Percentiles rank a stretch among this genome's conserved stretches.
These are phyloP conservation scores for Diachasmimorpha longicaudata DNA, from an alignment of 1,140 invertebrate genomes.

Conservation along the genomic window DNA sequence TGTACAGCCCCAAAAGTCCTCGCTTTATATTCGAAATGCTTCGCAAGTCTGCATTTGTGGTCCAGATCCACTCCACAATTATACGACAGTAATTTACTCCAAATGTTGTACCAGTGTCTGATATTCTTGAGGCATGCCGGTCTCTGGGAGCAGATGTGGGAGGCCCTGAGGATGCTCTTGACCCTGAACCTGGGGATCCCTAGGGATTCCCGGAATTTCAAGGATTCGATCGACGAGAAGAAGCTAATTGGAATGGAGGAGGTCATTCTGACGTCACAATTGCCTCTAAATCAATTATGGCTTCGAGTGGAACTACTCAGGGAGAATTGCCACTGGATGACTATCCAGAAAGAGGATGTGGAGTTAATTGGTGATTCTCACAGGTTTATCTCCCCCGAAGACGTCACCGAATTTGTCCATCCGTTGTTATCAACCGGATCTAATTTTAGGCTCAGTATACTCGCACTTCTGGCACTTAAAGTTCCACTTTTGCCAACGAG, in stretches of 20 bases:
- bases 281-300: conserved; percentile 73
- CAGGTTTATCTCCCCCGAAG: conserved; percentile 68
- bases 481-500: conserved; percentile 66
- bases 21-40: conserved; percentile 64
- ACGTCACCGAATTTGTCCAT: conserved; percentile 70
- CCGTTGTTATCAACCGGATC: conserved; percentile 65
- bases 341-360: conserved; percentile 48
- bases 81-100: conserved; percentile 44
- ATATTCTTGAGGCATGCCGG: conserved; percentile 72
- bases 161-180: conserved; percentile 66
- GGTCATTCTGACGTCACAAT: conserved; percentile 66
- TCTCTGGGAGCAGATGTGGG: conserved; percentile 71
- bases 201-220: conserved; percentile 54
- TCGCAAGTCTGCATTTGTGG: conserved; percentile 63
- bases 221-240: conserved; percentile 58
- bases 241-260: conserved; percentile 70
- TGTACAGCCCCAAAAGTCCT: conserved; percentile 67
- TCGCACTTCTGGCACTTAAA: conserved; percentile 67
- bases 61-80: conserved; percentile 41
- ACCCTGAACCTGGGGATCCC: conserved; percentile 65
- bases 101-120: conserved; percentile 67
- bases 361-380: conserved; percentile 65
- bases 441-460: conserved; percentile 63
- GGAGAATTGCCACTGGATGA: conserved; percentile 69
- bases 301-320: conserved; percentile 69